These are phyloP conservation scores for Portunus trituberculatus DNA, from an alignment of 1,140 invertebrate species.

Conservation along the genomic window DNA sequence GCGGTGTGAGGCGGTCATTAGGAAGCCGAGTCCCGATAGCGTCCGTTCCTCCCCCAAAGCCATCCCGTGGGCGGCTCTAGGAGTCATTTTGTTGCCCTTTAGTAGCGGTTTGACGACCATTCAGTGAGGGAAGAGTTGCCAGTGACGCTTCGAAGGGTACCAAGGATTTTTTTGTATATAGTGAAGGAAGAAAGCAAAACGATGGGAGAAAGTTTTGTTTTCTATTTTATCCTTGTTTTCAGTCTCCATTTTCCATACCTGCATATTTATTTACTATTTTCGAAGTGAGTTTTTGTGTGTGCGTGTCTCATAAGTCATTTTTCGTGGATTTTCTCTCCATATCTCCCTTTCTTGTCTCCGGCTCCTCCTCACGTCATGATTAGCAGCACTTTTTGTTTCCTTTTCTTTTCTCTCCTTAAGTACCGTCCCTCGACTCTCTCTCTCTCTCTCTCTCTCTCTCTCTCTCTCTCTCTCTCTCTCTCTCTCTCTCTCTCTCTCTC, in stretches of 20 bases:
- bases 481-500: conserved; percentile 20
- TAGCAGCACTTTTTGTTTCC: not conserved
- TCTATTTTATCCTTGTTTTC: not conserved
- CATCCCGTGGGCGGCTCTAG: too few relatives aligned
- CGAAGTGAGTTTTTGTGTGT: too few relatives aligned
- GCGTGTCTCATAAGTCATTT: not conserved
- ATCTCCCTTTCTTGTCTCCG: not conserved
- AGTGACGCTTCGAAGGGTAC: too few relatives aligned
- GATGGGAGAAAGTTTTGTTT: not conserved
- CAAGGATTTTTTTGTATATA: not conserved
- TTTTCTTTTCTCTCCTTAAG: not conserved
- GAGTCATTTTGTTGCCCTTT: too few relatives aligned
- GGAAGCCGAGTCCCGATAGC: not conserved
- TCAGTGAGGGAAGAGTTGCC: too few relatives aligned
- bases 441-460: not conserved
- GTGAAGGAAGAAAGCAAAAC: not conserved
- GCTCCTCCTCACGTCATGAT: not conserved
- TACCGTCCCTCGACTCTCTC: not conserved
- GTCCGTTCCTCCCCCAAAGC: not conserved
- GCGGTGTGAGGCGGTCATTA: not conserved
- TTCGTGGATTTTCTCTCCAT: not conserved
- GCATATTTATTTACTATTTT: too few relatives aligned
- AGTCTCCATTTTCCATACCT: too few relatives aligned
- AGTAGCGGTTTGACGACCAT: too few relatives aligned
- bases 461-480: conserved; percentile 20